Conservation (phyloP, 2,888 invertebrate species). For the Plebejus argus region DNA sequence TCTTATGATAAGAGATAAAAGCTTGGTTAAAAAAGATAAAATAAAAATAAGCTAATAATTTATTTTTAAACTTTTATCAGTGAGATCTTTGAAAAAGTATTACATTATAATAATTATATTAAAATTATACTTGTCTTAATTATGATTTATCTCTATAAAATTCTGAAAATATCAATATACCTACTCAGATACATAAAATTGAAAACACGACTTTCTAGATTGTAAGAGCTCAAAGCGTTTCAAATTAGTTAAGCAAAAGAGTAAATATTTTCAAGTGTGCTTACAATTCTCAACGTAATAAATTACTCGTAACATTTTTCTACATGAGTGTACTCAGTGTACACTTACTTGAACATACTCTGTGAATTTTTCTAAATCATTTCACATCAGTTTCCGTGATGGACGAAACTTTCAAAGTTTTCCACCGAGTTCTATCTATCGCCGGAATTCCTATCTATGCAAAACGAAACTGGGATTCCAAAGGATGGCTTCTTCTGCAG, state of each 20-base stretch:
- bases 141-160: too few relatives aligned
- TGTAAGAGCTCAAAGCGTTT: background rate
- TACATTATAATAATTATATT: too few relatives aligned
- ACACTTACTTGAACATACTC: slow-evolving; percentile 38
- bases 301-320: slow-evolving; percentile 32
- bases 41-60: too few relatives aligned
- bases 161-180: too few relatives aligned
- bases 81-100: too few relatives aligned
- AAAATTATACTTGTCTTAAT: too few relatives aligned
- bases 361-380: slow-evolving; percentile 45
- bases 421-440: slow-evolving; percentile 59
- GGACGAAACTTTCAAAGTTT: slow-evolving; percentile 58
- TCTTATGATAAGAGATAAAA: too few relatives aligned
- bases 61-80: too few relatives aligned
- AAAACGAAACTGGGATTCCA: slow-evolving; percentile 56
- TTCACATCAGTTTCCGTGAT: slow-evolving; percentile 48
- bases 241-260: background rate
- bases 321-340: background rate
- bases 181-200: too few relatives aligned
- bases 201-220: background rate
- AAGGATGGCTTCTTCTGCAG: slow-evolving; percentile 57
- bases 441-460: slow-evolving; percentile 63
- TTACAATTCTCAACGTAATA: slow-evolving; percentile 31
- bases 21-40: too few relatives aligned
- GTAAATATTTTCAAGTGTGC: background rate